A percentile compares a stretch with the other conserved stretches of the same genome.
These are phyloP conservation scores for Eulemur macaco DNA, from an alignment of 2,113 vertebrate genomes.

Conservation along the genomic window DNA sequence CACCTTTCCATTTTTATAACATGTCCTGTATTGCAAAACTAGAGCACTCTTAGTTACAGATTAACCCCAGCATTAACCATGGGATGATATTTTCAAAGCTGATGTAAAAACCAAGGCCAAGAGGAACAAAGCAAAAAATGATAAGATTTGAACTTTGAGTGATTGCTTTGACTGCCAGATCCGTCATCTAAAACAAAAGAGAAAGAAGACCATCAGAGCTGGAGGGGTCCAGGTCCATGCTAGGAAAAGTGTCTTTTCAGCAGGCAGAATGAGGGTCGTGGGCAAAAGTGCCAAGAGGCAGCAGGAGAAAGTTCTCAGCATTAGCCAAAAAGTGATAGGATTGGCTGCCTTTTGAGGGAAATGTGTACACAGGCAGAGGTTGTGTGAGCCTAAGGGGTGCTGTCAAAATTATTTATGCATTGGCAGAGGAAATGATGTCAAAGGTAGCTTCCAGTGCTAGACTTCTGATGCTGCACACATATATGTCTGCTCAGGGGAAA, in stretches of 20 bases:
- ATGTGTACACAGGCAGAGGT: background rate
- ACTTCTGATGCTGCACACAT: background rate
- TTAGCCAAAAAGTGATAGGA: background rate
- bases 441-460: background rate
- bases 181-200: slow-evolving; percentile 31
- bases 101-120: slow-evolving; percentile 62
- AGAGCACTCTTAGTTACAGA: slow-evolving; percentile 57
- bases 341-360: background rate
- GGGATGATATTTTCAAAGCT: slow-evolving; percentile 56
- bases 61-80: slow-evolving; percentile 56
- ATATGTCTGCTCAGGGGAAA: background rate
- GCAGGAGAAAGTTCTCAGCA: background rate
- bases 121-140: slow-evolving; percentile 50
- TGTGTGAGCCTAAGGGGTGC: background rate
- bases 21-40: slow-evolving; percentile 69
- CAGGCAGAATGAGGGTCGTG: background rate
- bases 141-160: slow-evolving; percentile 45
- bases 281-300: background rate
- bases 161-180: slow-evolving; percentile 9
- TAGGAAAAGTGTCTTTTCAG: background rate
- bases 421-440: background rate
- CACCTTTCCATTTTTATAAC: slow-evolving; percentile 66
- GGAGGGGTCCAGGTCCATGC: background rate
- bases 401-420: background rate
- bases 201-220: background rate